Evolutionary conservation across 2,888 invertebrate genomes (phyloP).

Genomic region (Lobophora halterata): DNA sequence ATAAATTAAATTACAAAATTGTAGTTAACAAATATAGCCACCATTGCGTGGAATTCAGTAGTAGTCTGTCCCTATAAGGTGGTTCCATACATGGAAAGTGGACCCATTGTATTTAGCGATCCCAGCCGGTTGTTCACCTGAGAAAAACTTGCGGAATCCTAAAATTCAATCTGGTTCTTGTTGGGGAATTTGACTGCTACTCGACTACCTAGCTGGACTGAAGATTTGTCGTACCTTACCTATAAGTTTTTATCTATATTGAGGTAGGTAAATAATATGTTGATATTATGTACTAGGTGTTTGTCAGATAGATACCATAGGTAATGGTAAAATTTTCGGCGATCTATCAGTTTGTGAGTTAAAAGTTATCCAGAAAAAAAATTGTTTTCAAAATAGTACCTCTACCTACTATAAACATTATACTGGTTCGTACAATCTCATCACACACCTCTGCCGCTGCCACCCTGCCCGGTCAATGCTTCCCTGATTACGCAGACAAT

Average conservation of each 20-base stretch:
- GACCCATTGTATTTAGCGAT: constrained; percentile 59
- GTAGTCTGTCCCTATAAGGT: constrained; percentile 25
- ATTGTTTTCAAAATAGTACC: too few species aligned
- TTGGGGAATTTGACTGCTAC: constrained; percentile 9
- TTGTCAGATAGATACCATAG: too few species aligned
- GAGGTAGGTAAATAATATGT: too few species aligned
- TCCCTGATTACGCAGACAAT: constrained; percentile 64
- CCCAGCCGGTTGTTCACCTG: constrained; percentile 62
- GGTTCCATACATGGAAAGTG: constrained; percentile 64
- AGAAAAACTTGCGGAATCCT: constrained; percentile 60
- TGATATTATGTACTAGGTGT: too few species aligned
- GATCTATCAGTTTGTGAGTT: too few species aligned
- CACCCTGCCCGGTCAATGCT: constrained; percentile 58
- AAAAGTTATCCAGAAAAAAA: too few species aligned
- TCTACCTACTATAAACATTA: background rate
- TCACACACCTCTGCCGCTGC: constrained; percentile 26
- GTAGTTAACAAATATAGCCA: constrained; percentile 10
- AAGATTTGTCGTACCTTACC: too few species aligned
- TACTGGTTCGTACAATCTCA: constrained; percentile 14
- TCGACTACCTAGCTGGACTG: constrained; percentile 1
- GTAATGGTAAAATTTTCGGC: too few species aligned
- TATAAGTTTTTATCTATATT: too few species aligned
- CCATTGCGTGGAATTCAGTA: constrained; percentile 16
- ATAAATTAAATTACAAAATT: too few species aligned
- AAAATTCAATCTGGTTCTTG: constrained; percentile 29